Evolutionary conservation across 2,113 vertebrate species (phyloP).

Genomic region (Xiphophorus couchianus): DNA sequence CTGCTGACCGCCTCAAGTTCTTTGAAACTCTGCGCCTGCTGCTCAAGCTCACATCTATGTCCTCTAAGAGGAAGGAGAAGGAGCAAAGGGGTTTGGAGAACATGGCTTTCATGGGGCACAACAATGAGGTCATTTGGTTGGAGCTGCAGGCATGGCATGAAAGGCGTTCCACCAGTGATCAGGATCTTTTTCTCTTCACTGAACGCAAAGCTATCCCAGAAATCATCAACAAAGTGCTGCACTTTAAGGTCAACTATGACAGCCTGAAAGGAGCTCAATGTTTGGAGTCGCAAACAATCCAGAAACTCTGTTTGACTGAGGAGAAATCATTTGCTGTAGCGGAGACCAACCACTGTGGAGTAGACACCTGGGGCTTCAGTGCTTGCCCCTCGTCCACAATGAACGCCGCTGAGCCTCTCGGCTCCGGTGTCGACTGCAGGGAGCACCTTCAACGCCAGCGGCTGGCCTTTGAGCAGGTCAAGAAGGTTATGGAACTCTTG

Average conservation of each 20-base stretch:
- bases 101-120: slow-evolving; percentile 90
- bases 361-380: slow-evolving; percentile 71
- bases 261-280: slow-evolving; percentile 73
- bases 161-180: slow-evolving; percentile 90
- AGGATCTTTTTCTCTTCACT: slow-evolving; percentile 95
- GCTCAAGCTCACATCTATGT: slow-evolving; percentile 98
- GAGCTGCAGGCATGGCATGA: slow-evolving; percentile 99
- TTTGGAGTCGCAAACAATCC: slow-evolving; percentile 65
- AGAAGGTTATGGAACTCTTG: slow-evolving; percentile 93
- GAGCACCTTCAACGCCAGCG: slow-evolving; percentile 93
- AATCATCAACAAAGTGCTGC: slow-evolving; percentile 95
- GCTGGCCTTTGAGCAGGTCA: slow-evolving; percentile 95
- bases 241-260: slow-evolving; percentile 94
- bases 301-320: slow-evolving; percentile 35
- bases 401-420: slow-evolving; percentile 76
- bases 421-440: slow-evolving; percentile 79
- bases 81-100: slow-evolving; percentile 95
- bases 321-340: slow-evolving; percentile 70
- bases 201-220: slow-evolving; percentile 97
- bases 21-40: slow-evolving; percentile 97
- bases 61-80: slow-evolving; percentile 98
- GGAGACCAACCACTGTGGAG: slow-evolving; percentile 75
- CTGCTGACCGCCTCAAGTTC: slow-evolving; percentile 95
- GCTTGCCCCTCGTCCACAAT: slow-evolving; percentile 58
- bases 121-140: slow-evolving; percentile 97